phyloP scores from a whole-genome alignment of 2,113 vertebrate genomes.

The Cichladusa arquata region DNA sequence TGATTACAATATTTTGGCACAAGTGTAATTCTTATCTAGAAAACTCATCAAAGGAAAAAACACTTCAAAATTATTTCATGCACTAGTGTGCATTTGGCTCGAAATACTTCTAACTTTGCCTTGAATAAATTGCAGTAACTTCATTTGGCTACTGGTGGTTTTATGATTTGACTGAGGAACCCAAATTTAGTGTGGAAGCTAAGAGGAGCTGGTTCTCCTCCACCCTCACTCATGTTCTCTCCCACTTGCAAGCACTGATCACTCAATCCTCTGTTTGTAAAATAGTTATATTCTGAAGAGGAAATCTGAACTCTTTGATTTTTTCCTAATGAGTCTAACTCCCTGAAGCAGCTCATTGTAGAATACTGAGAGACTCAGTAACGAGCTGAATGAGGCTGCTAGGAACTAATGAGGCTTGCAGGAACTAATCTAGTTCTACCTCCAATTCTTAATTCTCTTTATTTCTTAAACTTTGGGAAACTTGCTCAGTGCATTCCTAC shows the following conservation, averaged over 20 bases:
- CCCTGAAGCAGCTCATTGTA: neutral
- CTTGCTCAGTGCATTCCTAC: neutral
- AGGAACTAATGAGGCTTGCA: neutral
- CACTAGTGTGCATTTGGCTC: neutral
- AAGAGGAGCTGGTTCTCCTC: neutral
- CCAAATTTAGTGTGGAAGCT: neutral
- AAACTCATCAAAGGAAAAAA: neutral
- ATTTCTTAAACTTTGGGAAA: neutral
- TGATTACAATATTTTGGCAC: neutral
- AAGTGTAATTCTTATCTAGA: neutral
- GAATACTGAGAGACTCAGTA: neutral
- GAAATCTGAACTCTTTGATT: neutral
- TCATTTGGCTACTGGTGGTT: neutral
- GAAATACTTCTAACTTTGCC: neutral
- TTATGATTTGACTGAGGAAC: neutral
- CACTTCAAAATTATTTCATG: neutral
- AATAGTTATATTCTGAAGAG: neutral
- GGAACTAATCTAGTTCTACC: neutral
- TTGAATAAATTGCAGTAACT: neutral
- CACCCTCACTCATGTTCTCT: neutral
- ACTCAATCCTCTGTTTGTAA: neutral
- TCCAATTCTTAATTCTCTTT: neutral
- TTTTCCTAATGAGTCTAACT: conserved; percentile 4
- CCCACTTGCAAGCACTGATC: neutral
- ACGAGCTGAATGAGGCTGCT: neutral